Evolutionary conservation across 2,797 vertebrate genomes (phyloP).

Genomic region (Buphagus erythrorhynchus): DNA sequence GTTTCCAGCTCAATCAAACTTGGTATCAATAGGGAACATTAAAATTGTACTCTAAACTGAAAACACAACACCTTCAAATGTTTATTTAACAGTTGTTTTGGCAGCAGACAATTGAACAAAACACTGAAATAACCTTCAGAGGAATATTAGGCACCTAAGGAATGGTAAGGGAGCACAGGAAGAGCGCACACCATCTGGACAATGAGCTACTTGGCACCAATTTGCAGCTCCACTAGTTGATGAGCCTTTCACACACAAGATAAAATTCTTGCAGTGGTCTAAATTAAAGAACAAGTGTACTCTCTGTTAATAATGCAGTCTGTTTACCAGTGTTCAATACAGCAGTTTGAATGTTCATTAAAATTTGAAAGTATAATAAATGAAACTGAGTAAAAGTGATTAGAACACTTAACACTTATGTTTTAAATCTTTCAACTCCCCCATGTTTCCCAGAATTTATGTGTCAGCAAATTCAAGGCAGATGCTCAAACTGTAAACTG

Average conservation of each 20-base stretch:
- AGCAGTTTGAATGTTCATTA: background rate
- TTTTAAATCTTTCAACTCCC: background rate
- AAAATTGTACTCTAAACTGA: background rate
- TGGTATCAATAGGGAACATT: background rate
- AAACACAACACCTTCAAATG: conserved; percentile 1
- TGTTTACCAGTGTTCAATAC: background rate
- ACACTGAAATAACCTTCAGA: background rate
- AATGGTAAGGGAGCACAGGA: background rate
- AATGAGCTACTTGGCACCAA: background rate
- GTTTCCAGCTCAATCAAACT: background rate
- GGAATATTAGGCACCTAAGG: conserved; percentile 17
- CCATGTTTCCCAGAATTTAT: background rate
- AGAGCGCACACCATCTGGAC: background rate
- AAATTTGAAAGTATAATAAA: conserved; percentile 10
- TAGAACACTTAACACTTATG: background rate
- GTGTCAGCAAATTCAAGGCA: conserved; percentile 11
- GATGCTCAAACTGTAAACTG: background rate
- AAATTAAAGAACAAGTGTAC: background rate
- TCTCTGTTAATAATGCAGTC: background rate
- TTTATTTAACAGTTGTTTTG: conserved; percentile 49
- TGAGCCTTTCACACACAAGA: background rate
- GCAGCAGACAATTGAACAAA: background rate
- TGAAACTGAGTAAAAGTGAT: background rate
- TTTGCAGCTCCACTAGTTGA: background rate
- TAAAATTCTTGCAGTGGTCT: background rate